Evolutionary conservation across 1,140 invertebrate species (phyloP).

Genomic region (Cydia amplana): DNA sequence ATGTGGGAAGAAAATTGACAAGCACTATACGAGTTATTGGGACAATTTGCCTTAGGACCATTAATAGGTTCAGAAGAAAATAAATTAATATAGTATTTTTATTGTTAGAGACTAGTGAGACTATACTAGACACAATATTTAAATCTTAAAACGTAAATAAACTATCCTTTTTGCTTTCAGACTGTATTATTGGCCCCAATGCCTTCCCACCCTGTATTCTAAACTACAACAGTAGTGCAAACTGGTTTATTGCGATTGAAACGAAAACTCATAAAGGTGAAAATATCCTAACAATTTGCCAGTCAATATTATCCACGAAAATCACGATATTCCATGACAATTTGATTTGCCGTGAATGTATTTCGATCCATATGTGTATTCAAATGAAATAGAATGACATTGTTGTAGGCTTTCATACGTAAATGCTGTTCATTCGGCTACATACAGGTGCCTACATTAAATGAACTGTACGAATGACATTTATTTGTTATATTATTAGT

Average conservation of each 20-base stretch:
- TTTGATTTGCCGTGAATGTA: background rate
- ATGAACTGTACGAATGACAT: background rate
- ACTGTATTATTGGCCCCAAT: background rate
- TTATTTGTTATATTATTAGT: too few species aligned
- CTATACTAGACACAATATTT: background rate
- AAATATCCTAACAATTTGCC: constrained; percentile 2
- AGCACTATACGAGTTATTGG: too few species aligned
- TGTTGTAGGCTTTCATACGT: background rate
- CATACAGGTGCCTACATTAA: background rate
- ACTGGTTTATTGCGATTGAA: background rate
- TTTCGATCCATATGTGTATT: background rate
- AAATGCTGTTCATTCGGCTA: background rate
- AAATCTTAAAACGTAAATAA: background rate
- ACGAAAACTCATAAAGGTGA: background rate
- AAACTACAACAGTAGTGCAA: background rate
- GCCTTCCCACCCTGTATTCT: background rate
- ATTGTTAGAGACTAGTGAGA: background rate
- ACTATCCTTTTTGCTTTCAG: background rate
- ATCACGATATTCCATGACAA: background rate
- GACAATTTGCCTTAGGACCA: too few species aligned
- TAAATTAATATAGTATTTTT: too few species aligned
- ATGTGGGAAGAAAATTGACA: too few species aligned
- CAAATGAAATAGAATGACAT: constrained; percentile 4
- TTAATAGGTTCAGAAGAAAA: too few species aligned
- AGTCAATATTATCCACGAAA: background rate